Percentiles rank a stretch among this genome's conserved stretches.
Conservation (phyloP, 2,113 vertebrate genomes). For the Varanus salvator region DNA sequence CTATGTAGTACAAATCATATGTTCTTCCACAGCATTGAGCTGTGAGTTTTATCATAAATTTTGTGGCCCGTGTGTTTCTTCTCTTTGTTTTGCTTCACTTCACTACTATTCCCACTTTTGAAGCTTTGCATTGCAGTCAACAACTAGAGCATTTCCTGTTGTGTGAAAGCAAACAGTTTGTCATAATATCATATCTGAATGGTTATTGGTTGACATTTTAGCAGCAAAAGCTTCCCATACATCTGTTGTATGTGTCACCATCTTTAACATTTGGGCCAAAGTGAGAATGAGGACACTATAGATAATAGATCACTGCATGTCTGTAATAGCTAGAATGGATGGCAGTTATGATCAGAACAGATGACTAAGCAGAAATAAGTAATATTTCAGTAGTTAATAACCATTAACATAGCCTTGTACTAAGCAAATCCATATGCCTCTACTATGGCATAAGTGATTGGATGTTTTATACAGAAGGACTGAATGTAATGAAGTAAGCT, state of each 20-base stretch:
- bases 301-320: neutral
- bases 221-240: constrained; percentile 9
- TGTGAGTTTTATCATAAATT: neutral
- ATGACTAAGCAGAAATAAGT: constrained; percentile 53
- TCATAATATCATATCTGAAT: constrained; percentile 15
- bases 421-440: constrained; percentile 73
- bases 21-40: neutral
- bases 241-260: neutral
- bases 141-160: constrained; percentile 28
- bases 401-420: constrained; percentile 48
- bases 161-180: neutral
- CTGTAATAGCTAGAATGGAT: neutral
- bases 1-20: neutral
- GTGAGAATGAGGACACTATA: constrained; percentile 40
- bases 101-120: constrained; percentile 1
- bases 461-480: constrained; percentile 52
- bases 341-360: constrained; percentile 41
- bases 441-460: constrained; percentile 52
- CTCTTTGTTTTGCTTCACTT: neutral
- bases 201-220: constrained; percentile 32
- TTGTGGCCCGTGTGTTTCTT: neutral
- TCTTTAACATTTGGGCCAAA: constrained; percentile 41
- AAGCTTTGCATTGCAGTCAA: constrained; percentile 12
- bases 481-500: constrained; percentile 69
- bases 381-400: constrained; percentile 65